These are phyloP conservation scores for Argentina silus DNA, from an alignment of 2,797 vertebrate genomes.

Conservation along the genomic window DNA sequence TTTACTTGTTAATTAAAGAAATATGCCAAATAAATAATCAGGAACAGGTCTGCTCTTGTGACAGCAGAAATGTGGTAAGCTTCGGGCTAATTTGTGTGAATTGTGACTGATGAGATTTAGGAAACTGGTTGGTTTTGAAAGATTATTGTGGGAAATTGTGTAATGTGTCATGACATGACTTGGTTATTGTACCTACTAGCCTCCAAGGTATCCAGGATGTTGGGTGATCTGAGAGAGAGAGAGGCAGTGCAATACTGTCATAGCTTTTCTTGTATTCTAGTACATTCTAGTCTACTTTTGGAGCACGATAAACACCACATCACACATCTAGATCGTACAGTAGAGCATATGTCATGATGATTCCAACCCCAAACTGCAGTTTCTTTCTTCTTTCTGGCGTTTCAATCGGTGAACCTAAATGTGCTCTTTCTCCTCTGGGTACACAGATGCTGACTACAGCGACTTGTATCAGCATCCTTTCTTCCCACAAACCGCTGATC, in stretches of 20 bases:
- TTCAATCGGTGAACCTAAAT: background rate
- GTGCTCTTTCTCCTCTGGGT: background rate
- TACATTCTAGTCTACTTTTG: conserved; percentile 6
- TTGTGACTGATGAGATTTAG: too few species aligned
- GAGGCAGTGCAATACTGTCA: background rate
- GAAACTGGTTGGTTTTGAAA: too few species aligned
- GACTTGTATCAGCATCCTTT: conserved; percentile 50
- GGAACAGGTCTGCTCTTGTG: too few species aligned
- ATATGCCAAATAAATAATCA: too few species aligned
- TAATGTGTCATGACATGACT: too few species aligned
- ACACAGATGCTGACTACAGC: conserved; percentile 54
- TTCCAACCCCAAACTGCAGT: background rate
- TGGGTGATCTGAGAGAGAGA: background rate
- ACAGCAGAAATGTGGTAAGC: too few species aligned
- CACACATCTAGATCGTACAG: too few species aligned
- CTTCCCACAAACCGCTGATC: conserved; percentile 48
- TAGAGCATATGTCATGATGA: background rate
- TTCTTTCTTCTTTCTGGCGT: background rate
- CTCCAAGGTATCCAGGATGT: too few species aligned
- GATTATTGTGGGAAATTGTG: too few species aligned
- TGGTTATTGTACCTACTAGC: too few species aligned
- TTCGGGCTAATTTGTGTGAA: too few species aligned
- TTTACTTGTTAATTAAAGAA: too few species aligned
- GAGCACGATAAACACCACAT: background rate
- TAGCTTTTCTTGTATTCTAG: conserved; percentile 5